Conservation (phyloP, 1,140 invertebrate genomes). For the Anastrepha ludens region DNA sequence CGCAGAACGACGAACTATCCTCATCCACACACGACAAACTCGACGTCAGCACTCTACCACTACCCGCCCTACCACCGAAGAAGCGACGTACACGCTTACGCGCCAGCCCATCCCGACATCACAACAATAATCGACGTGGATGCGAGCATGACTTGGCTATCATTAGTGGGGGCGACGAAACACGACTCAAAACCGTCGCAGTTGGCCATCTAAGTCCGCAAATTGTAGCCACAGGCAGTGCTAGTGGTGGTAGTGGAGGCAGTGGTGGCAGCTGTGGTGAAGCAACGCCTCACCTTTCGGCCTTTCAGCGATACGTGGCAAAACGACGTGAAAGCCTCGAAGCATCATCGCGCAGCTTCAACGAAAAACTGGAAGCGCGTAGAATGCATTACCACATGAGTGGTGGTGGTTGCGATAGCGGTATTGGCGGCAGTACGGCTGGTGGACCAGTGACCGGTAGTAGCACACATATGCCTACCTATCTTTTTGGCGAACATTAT, state of each 20-base stretch:
- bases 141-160: constrained; percentile 34
- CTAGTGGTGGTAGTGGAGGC: constrained; percentile 9
- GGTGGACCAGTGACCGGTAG: constrained; percentile 49
- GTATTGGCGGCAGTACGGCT: constrained; percentile 28
- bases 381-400: constrained; percentile 71
- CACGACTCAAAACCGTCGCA: constrained; percentile 22
- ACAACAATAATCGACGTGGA: constrained; percentile 57
- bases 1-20: constrained; percentile 70
- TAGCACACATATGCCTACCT: constrained; percentile 63
- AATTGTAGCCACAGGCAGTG: not conserved
- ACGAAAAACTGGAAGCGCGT: constrained; percentile 72
- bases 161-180: constrained; percentile 37
- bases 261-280: constrained; percentile 34
- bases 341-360: constrained; percentile 70
- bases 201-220: not conserved
- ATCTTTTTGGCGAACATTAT: constrained; percentile 71
- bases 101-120: constrained; percentile 67
- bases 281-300: constrained; percentile 62
- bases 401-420: constrained; percentile 55
- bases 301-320: constrained; percentile 71
- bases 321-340: constrained; percentile 71
- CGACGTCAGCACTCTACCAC: constrained; percentile 69
- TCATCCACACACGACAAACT: constrained; percentile 71
- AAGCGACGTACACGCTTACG: constrained; percentile 63
- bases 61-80: constrained; percentile 70